These are phyloP conservation scores for Saturnia japonica DNA, from an alignment of 2,888 invertebrate genomes.

Conservation along the genomic window DNA sequence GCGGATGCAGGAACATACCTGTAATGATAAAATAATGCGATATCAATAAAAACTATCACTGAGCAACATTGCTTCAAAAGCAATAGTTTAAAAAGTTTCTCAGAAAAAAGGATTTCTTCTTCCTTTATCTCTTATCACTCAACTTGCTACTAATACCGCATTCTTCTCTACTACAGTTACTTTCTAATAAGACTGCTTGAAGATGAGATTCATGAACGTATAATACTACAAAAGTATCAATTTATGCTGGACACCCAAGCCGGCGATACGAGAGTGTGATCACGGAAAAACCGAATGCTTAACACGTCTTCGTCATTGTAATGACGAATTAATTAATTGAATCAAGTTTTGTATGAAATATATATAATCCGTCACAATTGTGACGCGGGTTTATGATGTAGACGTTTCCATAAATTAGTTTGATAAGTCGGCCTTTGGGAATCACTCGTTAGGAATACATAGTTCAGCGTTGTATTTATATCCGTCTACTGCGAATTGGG, in stretches of 20 bases:
- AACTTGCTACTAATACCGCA: too few species aligned
- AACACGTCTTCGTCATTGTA: conserved; percentile 22
- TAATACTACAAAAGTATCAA: not conserved
- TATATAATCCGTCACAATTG: conserved; percentile 16
- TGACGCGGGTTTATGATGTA: conserved; percentile 20
- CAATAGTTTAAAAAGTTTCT: too few species aligned
- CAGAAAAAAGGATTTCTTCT: too few species aligned
- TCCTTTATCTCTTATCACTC: too few species aligned
- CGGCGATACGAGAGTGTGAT: not conserved
- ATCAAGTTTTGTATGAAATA: conserved; percentile 5
- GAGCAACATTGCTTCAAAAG: too few species aligned
- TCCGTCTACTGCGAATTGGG: conserved; percentile 40
- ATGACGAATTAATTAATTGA: conserved; percentile 26
- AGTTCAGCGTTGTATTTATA: conserved; percentile 41
- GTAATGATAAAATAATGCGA: too few species aligned
- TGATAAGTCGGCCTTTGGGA: conserved; percentile 45
- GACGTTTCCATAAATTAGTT: conserved; percentile 21
- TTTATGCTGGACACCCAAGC: not conserved
- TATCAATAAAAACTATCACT: too few species aligned
- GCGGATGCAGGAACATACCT: too few species aligned
- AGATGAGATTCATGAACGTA: not conserved
- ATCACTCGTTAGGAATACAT: conserved; percentile 42
- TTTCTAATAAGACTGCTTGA: not conserved
- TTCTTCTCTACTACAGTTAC: too few species aligned
- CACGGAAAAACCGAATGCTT: not conserved